Evolutionary conservation across 2,113 vertebrate species (phyloP), one percentile per base, ranked within the genome.

Genomic region (Epinephelus lanceolatus): DNA sequence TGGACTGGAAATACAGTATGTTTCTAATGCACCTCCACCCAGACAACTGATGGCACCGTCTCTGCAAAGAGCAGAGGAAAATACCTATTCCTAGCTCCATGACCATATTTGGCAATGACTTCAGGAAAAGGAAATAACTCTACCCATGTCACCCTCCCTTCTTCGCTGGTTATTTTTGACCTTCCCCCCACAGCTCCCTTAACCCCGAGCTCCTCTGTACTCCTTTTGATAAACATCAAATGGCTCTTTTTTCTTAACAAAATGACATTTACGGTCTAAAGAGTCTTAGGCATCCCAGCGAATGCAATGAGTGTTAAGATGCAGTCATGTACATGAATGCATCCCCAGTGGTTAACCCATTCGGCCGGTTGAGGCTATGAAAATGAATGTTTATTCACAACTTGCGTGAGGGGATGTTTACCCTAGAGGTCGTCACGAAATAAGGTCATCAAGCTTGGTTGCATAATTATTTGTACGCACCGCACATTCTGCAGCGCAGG

Each of bases 101-200:
- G 77, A 85, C 92, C 91, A 88, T 92, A 91, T 93, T 88, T 90
- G 91, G 89, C 77, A 75, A 45, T 91, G 86, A 90, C 86, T 73
- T 76, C 74, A 89, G 83, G 85, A 90, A 92, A 90, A 89, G 76
- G 83, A 90, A 94, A 93, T 83, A 88, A 81, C 84, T 88, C 79
- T 77, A 45, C 62, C 73, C 69, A 57, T 62, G 59, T 82, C 77
- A n/a, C 75, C 80, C 86, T 88, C 83, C 89, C 78, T 71, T 84
- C 71, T 84, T 77, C 17, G 5, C 18, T 56, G 76, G 87, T 88
- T 93, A 90, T 92, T 91, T 90, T 84, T 81, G 60, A 89, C 83
- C 88, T 76, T 67, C 71, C 74, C 68, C 55, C 57, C 61, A 33
- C 68, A 79, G 76, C 80, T 87, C 76, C 76, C 77, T 75, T 85